phyloP scores from a whole-genome alignment of 2,797 vertebrate species.

The Coregonus suidteri region DNA sequence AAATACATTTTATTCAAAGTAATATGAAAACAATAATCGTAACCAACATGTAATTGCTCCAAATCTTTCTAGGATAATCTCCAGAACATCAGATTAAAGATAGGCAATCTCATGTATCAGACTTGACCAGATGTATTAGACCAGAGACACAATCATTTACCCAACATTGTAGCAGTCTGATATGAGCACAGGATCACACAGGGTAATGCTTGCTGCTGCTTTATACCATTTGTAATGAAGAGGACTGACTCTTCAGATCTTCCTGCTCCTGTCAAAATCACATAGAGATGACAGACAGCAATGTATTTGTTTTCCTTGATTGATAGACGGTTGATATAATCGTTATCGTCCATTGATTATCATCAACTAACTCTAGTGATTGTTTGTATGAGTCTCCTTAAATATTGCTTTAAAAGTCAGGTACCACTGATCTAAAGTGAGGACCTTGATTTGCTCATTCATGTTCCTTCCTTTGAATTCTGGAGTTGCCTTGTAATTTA shows the following conservation, averaged over 20 bases:
- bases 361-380: neutral
- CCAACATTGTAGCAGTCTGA: slow-evolving; percentile 43
- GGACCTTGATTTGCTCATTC: neutral
- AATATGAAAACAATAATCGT: slow-evolving; percentile 52
- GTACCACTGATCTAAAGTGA: neutral
- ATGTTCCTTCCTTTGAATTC: neutral
- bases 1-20: slow-evolving; percentile 18
- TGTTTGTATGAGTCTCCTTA: neutral
- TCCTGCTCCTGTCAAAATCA: slow-evolving; percentile 20
- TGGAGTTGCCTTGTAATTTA: slow-evolving; percentile 1
- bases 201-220: slow-evolving; percentile 32
- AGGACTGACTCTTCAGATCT: slow-evolving; percentile 40
- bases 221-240: slow-evolving; percentile 37
- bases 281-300: slow-evolving; percentile 29
- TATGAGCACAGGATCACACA: slow-evolving; percentile 46
- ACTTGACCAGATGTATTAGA: slow-evolving; percentile 42
- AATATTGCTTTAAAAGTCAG: neutral
- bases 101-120: slow-evolving; percentile 52
- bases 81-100: slow-evolving; percentile 67
- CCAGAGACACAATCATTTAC: slow-evolving; percentile 47
- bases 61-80: slow-evolving; percentile 65
- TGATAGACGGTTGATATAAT: neutral
- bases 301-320: neutral
- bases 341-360: neutral
- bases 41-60: slow-evolving; percentile 53